Conservation (phyloP, 2,113 vertebrate genomes). For the Malurus cyaneus region DNA sequence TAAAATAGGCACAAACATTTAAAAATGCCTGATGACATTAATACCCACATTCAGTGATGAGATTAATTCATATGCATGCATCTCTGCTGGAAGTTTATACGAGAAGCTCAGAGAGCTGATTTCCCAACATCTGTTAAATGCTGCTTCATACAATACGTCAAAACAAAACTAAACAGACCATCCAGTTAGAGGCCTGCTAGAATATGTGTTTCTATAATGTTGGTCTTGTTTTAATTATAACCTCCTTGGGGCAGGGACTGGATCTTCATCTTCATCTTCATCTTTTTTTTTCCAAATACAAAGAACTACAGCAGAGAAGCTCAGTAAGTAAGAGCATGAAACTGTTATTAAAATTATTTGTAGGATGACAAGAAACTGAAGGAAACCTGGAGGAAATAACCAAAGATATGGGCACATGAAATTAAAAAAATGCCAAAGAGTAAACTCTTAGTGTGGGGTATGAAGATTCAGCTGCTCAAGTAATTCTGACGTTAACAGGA, state of each 20-base stretch:
- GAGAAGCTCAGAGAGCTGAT: background rate
- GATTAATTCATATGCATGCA: background rate
- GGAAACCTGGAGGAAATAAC: background rate
- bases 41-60: background rate
- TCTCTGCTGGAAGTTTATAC: constrained; percentile 7
- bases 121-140: constrained; percentile 47
- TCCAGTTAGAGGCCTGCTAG: constrained; percentile 1
- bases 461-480: background rate
- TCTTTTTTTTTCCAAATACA: background rate
- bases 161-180: constrained; percentile 60
- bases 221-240: constrained; percentile 23
- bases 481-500: background rate
- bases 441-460: background rate
- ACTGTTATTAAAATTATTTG: background rate
- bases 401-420: background rate
- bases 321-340: background rate
- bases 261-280: background rate
- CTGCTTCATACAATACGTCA: background rate
- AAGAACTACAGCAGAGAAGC: background rate
- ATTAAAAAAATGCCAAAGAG: background rate
- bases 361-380: background rate
- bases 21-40: background rate
- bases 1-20: background rate
- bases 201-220: background rate
- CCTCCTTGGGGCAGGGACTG: background rate